Percentiles rank a stretch among this genome's conserved stretches.
Conservation (phyloP, 1,140 invertebrate species). For the Drosophila kepulauana region DNA sequence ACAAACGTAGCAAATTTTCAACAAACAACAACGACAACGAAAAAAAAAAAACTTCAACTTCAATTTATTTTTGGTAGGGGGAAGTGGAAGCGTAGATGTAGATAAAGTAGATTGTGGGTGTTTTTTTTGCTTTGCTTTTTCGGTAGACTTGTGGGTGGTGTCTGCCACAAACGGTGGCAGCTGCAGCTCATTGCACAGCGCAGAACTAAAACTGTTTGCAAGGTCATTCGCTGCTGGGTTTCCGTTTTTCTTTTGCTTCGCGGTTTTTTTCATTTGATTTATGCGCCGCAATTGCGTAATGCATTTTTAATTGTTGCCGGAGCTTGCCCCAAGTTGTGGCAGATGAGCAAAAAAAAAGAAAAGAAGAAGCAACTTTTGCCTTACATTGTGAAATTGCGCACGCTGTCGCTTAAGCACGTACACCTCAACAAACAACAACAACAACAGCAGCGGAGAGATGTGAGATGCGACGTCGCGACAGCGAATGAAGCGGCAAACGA, state of each 20-base stretch:
- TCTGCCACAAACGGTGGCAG: slow-evolving; percentile 13
- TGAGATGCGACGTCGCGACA: not conserved
- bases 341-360: slow-evolving; percentile 31
- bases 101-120: slow-evolving; percentile 17
- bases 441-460: slow-evolving; percentile 13
- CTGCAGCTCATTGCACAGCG: slow-evolving; percentile 43
- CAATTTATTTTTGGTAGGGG: slow-evolving; percentile 23
- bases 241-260: slow-evolving; percentile 39
- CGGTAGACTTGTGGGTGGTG: slow-evolving; percentile 29
- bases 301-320: slow-evolving; percentile 63
- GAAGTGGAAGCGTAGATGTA: slow-evolving; percentile 21
- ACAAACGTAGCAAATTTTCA: slow-evolving; percentile 45
- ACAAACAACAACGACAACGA: slow-evolving; percentile 5
- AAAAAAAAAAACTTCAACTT: slow-evolving; percentile 4
- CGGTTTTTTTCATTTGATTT: slow-evolving; percentile 40
- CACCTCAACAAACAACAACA: slow-evolving; percentile 24
- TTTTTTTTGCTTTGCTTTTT: not conserved
- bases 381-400: slow-evolving; percentile 51
- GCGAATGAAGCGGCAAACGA: slow-evolving; percentile 26
- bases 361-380: slow-evolving; percentile 13
- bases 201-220: slow-evolving; percentile 50
- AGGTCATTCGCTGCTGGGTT: slow-evolving; percentile 34
- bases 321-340: slow-evolving; percentile 1
- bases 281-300: slow-evolving; percentile 57
- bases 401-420: slow-evolving; percentile 57